Evolutionary conservation across 1,140 invertebrate genomes (phyloP).

Genomic region (Capitella teleta): DNA sequence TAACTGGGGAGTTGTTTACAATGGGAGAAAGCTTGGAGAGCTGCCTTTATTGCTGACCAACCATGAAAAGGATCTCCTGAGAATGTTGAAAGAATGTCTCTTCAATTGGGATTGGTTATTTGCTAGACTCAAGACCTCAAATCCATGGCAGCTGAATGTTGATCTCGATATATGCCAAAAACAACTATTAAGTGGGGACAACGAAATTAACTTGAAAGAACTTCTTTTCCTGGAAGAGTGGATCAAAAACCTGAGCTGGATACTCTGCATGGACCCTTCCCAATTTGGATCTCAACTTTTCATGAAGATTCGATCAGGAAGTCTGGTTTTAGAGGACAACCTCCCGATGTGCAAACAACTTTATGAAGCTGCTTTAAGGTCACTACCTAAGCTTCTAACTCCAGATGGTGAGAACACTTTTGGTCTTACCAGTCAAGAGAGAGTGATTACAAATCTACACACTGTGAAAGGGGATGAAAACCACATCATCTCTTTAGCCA

Average conservation of each 20-base stretch:
- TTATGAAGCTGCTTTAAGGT: not conserved
- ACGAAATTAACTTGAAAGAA: too few species aligned
- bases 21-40: conserved; percentile 28
- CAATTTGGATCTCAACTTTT: too few species aligned
- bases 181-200: conserved; percentile 27
- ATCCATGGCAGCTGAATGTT: conserved; percentile 51
- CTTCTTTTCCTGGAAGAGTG: too few species aligned
- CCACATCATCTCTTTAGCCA: conserved; percentile 61
- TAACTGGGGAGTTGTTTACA: too few species aligned
- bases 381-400: not conserved
- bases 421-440: conserved; percentile 63
- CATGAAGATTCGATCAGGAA: too few species aligned
- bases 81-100: not conserved
- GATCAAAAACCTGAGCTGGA: too few species aligned
- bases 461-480: conserved; percentile 37
- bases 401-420: conserved; percentile 49
- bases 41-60: conserved; percentile 40
- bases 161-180: conserved; percentile 44
- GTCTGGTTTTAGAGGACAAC: not conserved
- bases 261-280: too few species aligned
- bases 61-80: conserved; percentile 43
- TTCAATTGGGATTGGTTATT: conserved; percentile 57
- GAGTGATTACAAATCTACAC: conserved; percentile 57
- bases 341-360: conserved; percentile 41
- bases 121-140: conserved; percentile 59